Percentiles rank a stretch among this genome's conserved stretches.
Conservation (phyloP, 2,888 invertebrate species). For the Cerceris ruficornis region DNA sequence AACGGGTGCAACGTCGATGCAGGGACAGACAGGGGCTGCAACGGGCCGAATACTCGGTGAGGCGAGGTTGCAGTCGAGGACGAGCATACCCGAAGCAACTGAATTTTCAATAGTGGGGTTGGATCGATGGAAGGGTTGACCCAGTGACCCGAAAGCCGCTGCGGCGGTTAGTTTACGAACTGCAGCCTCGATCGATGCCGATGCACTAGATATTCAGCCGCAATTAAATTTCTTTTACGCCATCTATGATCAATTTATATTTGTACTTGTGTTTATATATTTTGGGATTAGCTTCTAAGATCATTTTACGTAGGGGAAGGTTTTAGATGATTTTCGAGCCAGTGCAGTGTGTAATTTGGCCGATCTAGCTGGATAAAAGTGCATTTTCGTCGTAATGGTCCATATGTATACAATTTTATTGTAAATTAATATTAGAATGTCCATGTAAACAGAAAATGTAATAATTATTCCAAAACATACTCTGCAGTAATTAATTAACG, state of each 20-base stretch:
- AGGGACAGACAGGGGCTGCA: conserved; percentile 17
- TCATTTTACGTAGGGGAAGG: no score
- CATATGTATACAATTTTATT: no score
- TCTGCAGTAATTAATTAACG: no score
- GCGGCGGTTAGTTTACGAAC: conserved; percentile 62
- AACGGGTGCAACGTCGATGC: conserved; percentile 16
- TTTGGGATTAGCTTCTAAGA: no score
- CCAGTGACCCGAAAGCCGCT: conserved; percentile 70
- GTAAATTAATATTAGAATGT: no score
- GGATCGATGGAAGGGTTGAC: conserved; percentile 74
- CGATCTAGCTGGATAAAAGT: no score
- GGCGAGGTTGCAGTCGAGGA: conserved; percentile 40
- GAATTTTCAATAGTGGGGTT: conserved; percentile 67
- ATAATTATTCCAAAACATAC: no score
- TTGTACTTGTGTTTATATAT: neutral
- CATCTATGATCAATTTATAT: neutral
- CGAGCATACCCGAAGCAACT: conserved; percentile 51
- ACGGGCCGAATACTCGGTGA: conserved; percentile 35
- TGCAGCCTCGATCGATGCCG: conserved; percentile 62
- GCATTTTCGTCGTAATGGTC: no score
- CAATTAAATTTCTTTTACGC: conserved; percentile 46
- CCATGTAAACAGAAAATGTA: no score
- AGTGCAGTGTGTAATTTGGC: no score
- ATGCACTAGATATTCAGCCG: conserved; percentile 46
- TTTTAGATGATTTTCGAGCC: no score